Conservation (phyloP, 2,888 invertebrate species). For the Acrobasis suavella region DNA sequence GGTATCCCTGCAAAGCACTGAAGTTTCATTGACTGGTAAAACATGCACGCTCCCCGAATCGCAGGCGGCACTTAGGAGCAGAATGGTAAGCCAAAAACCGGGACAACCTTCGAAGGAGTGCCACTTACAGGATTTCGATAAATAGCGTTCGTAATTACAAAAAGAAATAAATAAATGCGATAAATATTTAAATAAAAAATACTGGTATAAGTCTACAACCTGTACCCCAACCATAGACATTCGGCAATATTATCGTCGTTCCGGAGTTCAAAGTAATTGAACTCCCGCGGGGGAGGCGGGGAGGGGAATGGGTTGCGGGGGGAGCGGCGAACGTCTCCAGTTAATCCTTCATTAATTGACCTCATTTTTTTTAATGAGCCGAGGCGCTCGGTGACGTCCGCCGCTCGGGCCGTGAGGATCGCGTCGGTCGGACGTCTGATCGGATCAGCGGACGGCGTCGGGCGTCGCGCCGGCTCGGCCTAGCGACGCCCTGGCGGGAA, state of each 20-base stretch:
- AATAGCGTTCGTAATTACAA: slow-evolving; percentile 65
- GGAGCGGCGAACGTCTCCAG: slow-evolving; percentile 64
- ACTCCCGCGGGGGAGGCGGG: slow-evolving; percentile 52
- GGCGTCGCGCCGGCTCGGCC: slow-evolving; percentile 36
- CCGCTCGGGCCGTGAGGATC: slow-evolving; percentile 44
- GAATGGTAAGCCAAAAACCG: slow-evolving; percentile 82
- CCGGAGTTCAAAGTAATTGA: slow-evolving; percentile 74
- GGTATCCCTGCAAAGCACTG: slow-evolving; percentile 68
- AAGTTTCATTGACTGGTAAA: slow-evolving; percentile 55
- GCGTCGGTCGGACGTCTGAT: slow-evolving; percentile 8
- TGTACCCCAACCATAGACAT: slow-evolving; percentile 79
- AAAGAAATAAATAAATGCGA: slow-evolving; percentile 78
- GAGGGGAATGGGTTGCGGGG: slow-evolving; percentile 33
- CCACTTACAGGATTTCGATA: slow-evolving; percentile 70
- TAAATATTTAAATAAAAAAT: slow-evolving; percentile 76
- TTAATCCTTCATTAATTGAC: slow-evolving; percentile 77
- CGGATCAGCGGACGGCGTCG: slow-evolving; percentile 18
- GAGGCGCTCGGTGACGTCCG: slow-evolving; percentile 51
- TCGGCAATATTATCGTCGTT: slow-evolving; percentile 71
- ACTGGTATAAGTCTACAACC: slow-evolving; percentile 78
- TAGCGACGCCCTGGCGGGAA: slow-evolving; percentile 31
- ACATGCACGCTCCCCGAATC: slow-evolving; percentile 74
- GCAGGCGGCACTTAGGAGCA: slow-evolving; percentile 62
- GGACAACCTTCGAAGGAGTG: slow-evolving; percentile 83
- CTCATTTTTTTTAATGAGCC: slow-evolving; percentile 71